A percentile compares a stretch with the other conserved stretches of the same genome.
Conservation (phyloP, 2,888 invertebrate species). For the Ceriagrion tenellum region DNA sequence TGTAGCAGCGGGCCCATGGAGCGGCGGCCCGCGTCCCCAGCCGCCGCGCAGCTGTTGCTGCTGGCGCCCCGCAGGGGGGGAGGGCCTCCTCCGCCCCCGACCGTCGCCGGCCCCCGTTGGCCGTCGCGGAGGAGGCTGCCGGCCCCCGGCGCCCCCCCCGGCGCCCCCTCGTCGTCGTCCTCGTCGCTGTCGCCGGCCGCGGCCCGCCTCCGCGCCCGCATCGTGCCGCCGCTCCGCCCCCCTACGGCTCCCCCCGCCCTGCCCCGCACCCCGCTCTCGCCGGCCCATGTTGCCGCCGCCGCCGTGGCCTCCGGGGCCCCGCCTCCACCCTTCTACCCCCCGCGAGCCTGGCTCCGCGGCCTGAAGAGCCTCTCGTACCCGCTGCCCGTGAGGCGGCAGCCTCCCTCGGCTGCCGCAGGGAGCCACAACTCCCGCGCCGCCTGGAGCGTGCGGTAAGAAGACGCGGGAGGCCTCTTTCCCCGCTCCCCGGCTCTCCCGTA, state of each 20-base stretch:
- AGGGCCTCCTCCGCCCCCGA: constrained; percentile 51
- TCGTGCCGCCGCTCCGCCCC: constrained; percentile 52
- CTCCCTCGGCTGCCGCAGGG: constrained; percentile 43
- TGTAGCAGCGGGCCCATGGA: constrained; percentile 60
- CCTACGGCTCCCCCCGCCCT: constrained; percentile 37
- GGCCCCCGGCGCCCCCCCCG: constrained; percentile 42
- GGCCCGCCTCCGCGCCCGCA: constrained; percentile 45
- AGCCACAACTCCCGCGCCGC: constrained; percentile 63
- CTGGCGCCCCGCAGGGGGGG: constrained; percentile 2
- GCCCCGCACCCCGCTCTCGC: constrained; percentile 24
- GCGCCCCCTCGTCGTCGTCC: neutral
- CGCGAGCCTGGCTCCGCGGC: constrained; percentile 69
- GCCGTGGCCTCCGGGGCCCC: neutral
- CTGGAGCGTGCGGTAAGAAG: constrained; percentile 64
- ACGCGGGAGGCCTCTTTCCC: neutral
- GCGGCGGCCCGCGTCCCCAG: constrained; percentile 55
- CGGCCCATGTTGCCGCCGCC: neutral
- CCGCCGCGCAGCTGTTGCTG: neutral
- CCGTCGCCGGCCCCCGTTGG: constrained; percentile 64
- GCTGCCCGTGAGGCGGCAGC: constrained; percentile 61
- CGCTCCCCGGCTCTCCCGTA: neutral
- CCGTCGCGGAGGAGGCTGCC: constrained; percentile 63
- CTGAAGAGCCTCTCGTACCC: constrained; percentile 70
- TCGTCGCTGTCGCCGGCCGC: constrained; percentile 16
- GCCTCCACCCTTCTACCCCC: neutral